These are phyloP conservation scores for Eilema griseolum DNA, from an alignment of 2,888 invertebrate species.

Conservation along the genomic window DNA sequence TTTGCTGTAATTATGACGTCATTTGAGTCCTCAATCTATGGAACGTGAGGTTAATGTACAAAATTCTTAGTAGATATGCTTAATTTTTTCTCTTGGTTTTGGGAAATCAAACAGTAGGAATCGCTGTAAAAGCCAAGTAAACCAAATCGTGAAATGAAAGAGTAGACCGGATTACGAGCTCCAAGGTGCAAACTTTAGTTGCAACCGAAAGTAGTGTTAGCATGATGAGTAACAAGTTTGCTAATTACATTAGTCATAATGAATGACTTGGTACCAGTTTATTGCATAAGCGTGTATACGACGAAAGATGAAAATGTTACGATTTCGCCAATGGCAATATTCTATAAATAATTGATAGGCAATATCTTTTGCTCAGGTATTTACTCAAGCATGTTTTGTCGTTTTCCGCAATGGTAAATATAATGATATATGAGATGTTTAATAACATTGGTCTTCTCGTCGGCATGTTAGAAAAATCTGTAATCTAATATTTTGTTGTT, in stretches of 20 bases:
- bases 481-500: neutral
- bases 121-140: neutral
- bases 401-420: slow-evolving; percentile 15
- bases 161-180: no score
- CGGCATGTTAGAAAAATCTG: neutral
- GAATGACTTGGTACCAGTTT: neutral
- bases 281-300: neutral
- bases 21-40: slow-evolving; percentile 10
- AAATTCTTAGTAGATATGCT: neutral
- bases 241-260: neutral
- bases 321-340: neutral
- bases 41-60: slow-evolving; percentile 22
- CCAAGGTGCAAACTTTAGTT: neutral
- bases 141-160: no score
- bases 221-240: neutral
- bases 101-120: neutral
- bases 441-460: neutral
- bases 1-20: slow-evolving; percentile 31
- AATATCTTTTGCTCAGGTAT: neutral
- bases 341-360: slow-evolving; percentile 4
- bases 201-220: neutral
- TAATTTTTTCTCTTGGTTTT: neutral
- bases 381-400: slow-evolving; percentile 1
- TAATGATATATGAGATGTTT: neutral
- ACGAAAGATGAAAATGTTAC: neutral